Base-by-base conservation (phyloP, 2,888 invertebrate species). In the Empis livida region DNA sequence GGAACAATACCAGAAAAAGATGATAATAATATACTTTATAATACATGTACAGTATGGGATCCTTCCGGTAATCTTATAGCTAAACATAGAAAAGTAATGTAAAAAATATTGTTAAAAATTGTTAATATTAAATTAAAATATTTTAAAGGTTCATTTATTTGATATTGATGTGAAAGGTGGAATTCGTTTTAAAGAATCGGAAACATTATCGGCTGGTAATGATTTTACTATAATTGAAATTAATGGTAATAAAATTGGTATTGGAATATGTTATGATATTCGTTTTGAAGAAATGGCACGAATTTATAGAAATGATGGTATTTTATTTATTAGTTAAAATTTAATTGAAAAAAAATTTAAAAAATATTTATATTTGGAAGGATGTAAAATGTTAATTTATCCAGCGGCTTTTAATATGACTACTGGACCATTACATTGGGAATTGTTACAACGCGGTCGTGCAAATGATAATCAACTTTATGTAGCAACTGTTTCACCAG, bases 341-440 rank as follows among this genome's bases (percentile, higher is more conserved):
- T 8, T 27, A 27, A 27, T 27, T 27, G 20, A 27, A 27, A 27
- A 8, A 8, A 27, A 27, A 27, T 8, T 27, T 27, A 27, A 27
- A 6, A 61, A 16, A 15, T 39, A 5, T 17, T 14, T n/a, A n/a
- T n/a, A n/a, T 14, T 31, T 27, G 42, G 14, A 9, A 82, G 91
- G 87, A 0, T 94, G 94, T 59, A 78, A 89, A 46, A 66, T 95
- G 57, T 69, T 96, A 27, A 71, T 96, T 20, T 96, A 93, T 71
- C 96, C 96, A 1, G 94, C 85, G 23, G 94, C 95, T 2, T 96
- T 96, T 69, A 96, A 93, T 69, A 88, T 89, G 87, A 92, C 90
- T 2, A 96, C 96, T 0, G 96, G 96, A 0, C 93, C 94, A 0
- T 69, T 82, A 32, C 96, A 96, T 67, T 97, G 94, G 93, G 87